phyloP scores from a whole-genome alignment of 64 coral and sea anemone genomes.

The Pocillopora verrucosa region DNA sequence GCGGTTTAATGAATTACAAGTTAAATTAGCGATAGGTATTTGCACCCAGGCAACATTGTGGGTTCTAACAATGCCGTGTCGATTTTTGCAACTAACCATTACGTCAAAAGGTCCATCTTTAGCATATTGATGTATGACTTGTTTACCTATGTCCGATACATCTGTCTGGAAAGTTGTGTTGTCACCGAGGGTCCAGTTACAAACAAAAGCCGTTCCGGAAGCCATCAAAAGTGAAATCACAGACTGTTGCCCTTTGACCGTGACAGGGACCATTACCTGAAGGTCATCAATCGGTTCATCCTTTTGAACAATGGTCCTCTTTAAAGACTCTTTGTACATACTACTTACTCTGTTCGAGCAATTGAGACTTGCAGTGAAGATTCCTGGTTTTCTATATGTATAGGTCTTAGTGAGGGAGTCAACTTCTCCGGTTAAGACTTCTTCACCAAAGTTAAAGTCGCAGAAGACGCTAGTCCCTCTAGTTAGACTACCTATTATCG shows the following conservation, averaged over 20 bases:
- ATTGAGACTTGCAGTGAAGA: constrained; percentile 2
- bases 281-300: constrained; percentile 47
- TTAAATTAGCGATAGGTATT: constrained; percentile 37
- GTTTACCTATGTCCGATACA: background rate
- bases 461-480: constrained; percentile 23
- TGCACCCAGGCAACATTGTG: constrained; percentile 30
- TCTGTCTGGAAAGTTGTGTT: constrained; percentile 28
- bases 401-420: background rate
- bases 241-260: background rate
- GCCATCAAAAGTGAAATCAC: constrained; percentile 6
- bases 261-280: background rate
- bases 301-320: constrained; percentile 26
- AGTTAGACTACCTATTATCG: background rate
- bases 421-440: background rate
- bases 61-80: constrained; percentile 1
- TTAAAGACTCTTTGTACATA: background rate
- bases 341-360: constrained; percentile 41
- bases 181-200: constrained; percentile 63
- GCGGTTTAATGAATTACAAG: background rate
- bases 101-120: constrained; percentile 12
- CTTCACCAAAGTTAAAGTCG: constrained; percentile 43
- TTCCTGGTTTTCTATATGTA: background rate
- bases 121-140: constrained; percentile 38
- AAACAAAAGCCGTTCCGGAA: constrained; percentile 54
- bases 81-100: constrained; percentile 33